These are phyloP conservation scores for Dicyrtomina minuta DNA, from an alignment of 2,888 invertebrate genomes.

Conservation along the genomic window DNA sequence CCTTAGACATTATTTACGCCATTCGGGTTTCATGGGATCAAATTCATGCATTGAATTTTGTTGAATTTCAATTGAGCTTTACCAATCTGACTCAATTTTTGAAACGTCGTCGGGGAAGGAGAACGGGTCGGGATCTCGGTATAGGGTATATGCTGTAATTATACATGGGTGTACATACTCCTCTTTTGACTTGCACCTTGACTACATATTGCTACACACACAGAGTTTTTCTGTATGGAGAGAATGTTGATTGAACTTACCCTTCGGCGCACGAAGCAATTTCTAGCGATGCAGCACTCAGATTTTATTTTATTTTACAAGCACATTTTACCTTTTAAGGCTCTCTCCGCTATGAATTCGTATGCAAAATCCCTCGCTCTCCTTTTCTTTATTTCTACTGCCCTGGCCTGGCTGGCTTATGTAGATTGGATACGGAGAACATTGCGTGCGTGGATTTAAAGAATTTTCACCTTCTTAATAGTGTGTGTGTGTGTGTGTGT, in stretches of 20 bases:
- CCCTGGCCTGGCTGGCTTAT: too few species aligned
- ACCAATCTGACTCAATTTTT: background rate
- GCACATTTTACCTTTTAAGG: conserved; percentile 7
- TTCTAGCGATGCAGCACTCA: background rate
- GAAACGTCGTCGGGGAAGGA: background rate
- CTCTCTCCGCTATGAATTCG: background rate
- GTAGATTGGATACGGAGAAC: background rate
- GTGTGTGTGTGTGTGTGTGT: background rate
- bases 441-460: conserved; percentile 2
- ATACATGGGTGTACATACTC: too few species aligned
- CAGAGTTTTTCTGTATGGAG: background rate
- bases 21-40: conserved; percentile 13
- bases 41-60: conserved; percentile 1
- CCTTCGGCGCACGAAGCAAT: background rate
- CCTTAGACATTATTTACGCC: conserved; percentile 18
- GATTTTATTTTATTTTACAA: conserved; percentile 3
- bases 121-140: too few species aligned
- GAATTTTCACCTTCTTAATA: background rate
- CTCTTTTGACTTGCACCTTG: too few species aligned
- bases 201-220: too few species aligned
- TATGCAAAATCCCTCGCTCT: too few species aligned
- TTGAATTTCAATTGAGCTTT: background rate
- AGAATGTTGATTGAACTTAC: background rate
- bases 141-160: too few species aligned
- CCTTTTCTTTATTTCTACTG: too few species aligned